These are phyloP conservation scores for Drosophila testacea DNA, from an alignment of 2,888 invertebrate species.

Conservation along the genomic window DNA sequence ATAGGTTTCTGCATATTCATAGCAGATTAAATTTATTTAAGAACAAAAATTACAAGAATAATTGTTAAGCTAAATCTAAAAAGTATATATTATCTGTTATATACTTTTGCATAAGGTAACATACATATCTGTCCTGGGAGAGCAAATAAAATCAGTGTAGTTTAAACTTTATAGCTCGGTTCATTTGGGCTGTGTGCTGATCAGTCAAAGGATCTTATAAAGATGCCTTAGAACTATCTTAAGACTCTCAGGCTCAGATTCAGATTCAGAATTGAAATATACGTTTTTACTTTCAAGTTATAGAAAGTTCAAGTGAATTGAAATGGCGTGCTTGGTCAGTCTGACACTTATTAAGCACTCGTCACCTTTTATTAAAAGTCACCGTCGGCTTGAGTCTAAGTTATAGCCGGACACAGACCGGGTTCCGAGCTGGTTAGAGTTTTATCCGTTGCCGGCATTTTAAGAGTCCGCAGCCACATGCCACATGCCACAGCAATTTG, in stretches of 20 bases:
- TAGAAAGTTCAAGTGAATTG: not conserved
- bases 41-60: too few relatives aligned
- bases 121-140: too few relatives aligned
- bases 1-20: too few relatives aligned
- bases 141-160: not conserved
- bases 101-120: too few relatives aligned
- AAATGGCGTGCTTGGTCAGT: slow-evolving; percentile 30
- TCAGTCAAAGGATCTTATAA: too few relatives aligned
- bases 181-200: not conserved
- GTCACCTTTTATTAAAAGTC: slow-evolving; percentile 80
- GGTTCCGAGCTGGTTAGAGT: not conserved
- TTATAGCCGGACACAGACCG: not conserved
- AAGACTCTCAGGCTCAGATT: too few relatives aligned
- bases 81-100: too few relatives aligned
- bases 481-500: slow-evolving; percentile 76
- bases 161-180: not conserved
- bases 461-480: slow-evolving; percentile 39
- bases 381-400: slow-evolving; percentile 37
- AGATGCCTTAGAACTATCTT: too few relatives aligned
- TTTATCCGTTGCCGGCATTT: slow-evolving; percentile 18
- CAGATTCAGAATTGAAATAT: too few relatives aligned
- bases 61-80: too few relatives aligned
- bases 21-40: too few relatives aligned
- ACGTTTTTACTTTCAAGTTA: not conserved
- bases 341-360: slow-evolving; percentile 78